phyloP scores from a whole-genome alignment of 2,888 invertebrate genomes.

The Sphecodes monilicornis region DNA sequence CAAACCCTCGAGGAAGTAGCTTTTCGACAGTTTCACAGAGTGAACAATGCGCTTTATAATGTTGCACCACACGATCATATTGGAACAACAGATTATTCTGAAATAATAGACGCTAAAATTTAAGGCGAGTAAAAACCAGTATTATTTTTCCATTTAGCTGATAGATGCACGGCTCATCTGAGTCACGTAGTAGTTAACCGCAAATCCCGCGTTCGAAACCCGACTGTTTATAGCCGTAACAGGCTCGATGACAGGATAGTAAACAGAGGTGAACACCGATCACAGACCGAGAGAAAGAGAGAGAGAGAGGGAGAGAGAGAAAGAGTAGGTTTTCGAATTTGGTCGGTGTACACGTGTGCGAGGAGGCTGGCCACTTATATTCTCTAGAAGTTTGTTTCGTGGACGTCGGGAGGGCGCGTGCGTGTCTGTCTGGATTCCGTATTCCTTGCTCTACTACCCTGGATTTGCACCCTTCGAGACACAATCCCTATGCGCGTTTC shows the following conservation, averaged over 20 bases:
- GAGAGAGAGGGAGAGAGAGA: not conserved
- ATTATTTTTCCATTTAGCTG: not conserved
- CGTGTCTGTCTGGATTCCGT: constrained; percentile 26
- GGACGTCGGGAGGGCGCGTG: constrained; percentile 46
- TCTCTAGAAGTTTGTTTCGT: constrained; percentile 14
- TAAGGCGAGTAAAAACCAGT: not conserved
- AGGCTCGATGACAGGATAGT: not conserved
- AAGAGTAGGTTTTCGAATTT: not conserved
- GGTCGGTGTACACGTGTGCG: not conserved
- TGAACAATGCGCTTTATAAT: too few species aligned
- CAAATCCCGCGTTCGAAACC: not conserved
- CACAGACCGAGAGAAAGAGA: not conserved
- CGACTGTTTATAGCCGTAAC: not conserved
- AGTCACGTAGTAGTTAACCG: not conserved
- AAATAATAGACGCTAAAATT: too few species aligned
- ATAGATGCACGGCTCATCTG: not conserved
- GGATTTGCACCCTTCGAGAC: constrained; percentile 23
- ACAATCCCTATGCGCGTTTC: constrained; percentile 12
- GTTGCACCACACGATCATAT: too few species aligned
- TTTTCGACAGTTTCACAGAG: not conserved
- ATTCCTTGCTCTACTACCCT: constrained; percentile 33
- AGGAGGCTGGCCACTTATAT: not conserved
- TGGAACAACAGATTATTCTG: too few species aligned
- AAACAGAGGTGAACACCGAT: constrained; percentile 12
- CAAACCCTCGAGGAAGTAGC: not conserved